A percentile compares a stretch with the other conserved stretches of the same genome.
Evolutionary conservation across 2,797 vertebrate species (phyloP).

Genomic region (Coranthus polyacanthus): DNA sequence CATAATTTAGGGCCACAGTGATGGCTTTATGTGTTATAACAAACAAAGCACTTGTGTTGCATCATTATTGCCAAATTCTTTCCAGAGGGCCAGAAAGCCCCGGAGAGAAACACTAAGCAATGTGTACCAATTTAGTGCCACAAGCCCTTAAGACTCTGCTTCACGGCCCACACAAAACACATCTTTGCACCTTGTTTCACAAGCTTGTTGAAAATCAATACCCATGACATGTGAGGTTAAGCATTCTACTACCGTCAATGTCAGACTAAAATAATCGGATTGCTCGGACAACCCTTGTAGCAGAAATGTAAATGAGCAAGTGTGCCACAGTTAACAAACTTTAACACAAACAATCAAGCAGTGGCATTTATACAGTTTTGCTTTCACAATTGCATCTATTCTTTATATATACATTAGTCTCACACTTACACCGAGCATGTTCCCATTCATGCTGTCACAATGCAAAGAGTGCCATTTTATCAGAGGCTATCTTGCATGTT

Average conservation of each 20-base stretch:
- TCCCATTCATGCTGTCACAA: slow-evolving; percentile 18
- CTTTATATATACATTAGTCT: slow-evolving; percentile 12
- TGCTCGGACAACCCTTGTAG: slow-evolving; percentile 29
- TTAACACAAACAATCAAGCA: slow-evolving; percentile 2
- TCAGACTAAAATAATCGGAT: slow-evolving; percentile 49
- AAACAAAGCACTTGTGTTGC: slow-evolving; percentile 40
- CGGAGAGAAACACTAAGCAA: slow-evolving; percentile 44
- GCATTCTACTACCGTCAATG: slow-evolving; percentile 42
- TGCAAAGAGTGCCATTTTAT: slow-evolving; percentile 40
- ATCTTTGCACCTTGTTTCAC: slow-evolving; percentile 49
- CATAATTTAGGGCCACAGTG: slow-evolving; percentile 29
- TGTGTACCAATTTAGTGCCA: slow-evolving; percentile 51
- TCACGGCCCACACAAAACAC: slow-evolving; percentile 42
- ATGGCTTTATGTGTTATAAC: slow-evolving; percentile 22
- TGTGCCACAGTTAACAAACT: slow-evolving; percentile 12
- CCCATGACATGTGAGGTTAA: slow-evolving; percentile 55
- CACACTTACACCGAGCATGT: slow-evolving; percentile 9
- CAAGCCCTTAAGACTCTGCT: slow-evolving; percentile 49
- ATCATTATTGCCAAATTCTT: slow-evolving; percentile 40
- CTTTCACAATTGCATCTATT: slow-evolving; percentile 13
- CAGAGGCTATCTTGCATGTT: slow-evolving; percentile 64
- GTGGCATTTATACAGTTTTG: background rate
- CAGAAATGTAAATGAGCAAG: slow-evolving; percentile 42
- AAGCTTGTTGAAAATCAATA: slow-evolving; percentile 65
- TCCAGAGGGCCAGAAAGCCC: slow-evolving; percentile 42